A percentile compares a stretch with the other conserved stretches of the same genome.
phyloP scores from a whole-genome alignment of 2,797 vertebrate species.

The Micrastur ruficollis region DNA sequence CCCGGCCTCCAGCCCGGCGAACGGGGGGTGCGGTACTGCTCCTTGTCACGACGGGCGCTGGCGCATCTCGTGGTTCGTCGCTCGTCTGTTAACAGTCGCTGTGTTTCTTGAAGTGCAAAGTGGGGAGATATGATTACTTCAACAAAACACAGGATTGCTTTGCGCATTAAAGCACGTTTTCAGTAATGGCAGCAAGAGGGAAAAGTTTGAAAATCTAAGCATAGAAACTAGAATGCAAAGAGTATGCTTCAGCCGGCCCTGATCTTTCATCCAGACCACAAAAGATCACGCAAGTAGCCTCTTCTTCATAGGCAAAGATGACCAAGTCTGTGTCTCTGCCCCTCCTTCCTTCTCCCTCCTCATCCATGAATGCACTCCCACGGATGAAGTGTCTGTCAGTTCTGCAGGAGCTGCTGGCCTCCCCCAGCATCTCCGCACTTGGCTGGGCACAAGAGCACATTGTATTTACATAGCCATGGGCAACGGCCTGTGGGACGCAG shows the following conservation, averaged over 20 bases:
- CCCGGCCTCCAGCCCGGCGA: not conserved
- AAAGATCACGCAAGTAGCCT: not conserved
- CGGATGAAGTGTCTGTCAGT: not conserved
- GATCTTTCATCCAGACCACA: not conserved
- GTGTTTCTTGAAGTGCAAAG: not conserved
- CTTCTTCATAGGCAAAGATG: not conserved
- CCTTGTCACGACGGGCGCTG: fast-evolving
- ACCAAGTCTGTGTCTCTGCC: not conserved
- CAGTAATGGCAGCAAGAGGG: not conserved
- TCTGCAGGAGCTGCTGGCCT: not conserved
- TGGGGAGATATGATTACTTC: not conserved
- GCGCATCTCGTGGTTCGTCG: not conserved
- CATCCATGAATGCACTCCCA: not conserved
- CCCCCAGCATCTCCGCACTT: not conserved
- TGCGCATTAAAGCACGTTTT: not conserved
- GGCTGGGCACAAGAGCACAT: not conserved
- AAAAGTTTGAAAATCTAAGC: not conserved
- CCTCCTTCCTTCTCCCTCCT: not conserved
- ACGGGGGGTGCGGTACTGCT: fast-evolving
- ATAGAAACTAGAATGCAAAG: not conserved
- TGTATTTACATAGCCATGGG: slow-evolving; percentile 30
- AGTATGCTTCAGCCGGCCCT: not conserved
- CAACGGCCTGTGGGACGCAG: not conserved
- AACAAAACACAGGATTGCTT: not conserved
- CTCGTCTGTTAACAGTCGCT: not conserved